Conservation (phyloP, 2,113 vertebrate genomes). For the Dipodomys merriami region DNA sequence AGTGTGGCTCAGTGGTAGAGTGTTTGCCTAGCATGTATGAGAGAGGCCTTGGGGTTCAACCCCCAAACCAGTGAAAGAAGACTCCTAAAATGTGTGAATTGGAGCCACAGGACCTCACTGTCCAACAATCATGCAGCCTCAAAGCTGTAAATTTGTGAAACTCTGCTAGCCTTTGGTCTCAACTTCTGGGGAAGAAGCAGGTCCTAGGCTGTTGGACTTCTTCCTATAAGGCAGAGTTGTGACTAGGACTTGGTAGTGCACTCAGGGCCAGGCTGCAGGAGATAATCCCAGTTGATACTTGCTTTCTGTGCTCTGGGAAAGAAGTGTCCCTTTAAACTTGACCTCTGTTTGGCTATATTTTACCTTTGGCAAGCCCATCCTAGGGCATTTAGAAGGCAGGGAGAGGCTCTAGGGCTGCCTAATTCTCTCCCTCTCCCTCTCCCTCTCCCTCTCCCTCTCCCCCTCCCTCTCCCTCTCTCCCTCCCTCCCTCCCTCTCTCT, state of each 20-base stretch:
- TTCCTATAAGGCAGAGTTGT: not conserved
- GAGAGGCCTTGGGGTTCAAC: too few species aligned
- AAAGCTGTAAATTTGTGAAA: not conserved
- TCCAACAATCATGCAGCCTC: not conserved
- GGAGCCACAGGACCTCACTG: not conserved
- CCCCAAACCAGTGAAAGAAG: not conserved
- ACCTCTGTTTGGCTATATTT: slow-evolving; percentile 44
- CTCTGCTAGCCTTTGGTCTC: not conserved
- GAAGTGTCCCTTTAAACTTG: not conserved
- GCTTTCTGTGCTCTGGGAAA: not conserved
- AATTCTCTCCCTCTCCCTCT: not conserved
- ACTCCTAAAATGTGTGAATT: not conserved
- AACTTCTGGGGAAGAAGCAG: not conserved
- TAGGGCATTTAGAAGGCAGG: not conserved
- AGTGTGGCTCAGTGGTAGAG: too few species aligned
- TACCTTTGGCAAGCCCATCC: slow-evolving; percentile 31
- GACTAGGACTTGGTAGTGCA: not conserved
- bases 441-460: not conserved
- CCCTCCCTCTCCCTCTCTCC: not conserved
- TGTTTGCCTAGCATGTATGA: not conserved
- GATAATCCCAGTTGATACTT: not conserved
- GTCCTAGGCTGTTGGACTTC: not conserved
- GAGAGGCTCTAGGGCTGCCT: not conserved
- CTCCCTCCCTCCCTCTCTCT: too few species aligned
- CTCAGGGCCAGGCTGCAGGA: not conserved